These are phyloP conservation scores for Mus caroli DNA, from an alignment of 2,797 vertebrate genomes.

Conservation along the genomic window DNA sequence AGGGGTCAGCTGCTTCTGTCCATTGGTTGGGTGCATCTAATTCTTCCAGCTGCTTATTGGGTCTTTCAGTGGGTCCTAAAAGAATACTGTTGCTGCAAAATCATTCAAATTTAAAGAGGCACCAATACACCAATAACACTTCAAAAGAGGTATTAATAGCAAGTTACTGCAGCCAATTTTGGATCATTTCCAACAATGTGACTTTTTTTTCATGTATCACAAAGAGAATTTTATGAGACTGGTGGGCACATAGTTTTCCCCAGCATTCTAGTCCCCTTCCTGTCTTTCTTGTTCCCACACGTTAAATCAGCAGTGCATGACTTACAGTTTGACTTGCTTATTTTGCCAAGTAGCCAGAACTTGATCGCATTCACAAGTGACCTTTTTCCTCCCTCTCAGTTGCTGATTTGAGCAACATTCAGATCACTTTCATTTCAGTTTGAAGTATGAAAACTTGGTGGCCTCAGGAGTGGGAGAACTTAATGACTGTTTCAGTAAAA, in stretches of 20 bases:
- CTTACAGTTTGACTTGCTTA: conserved; percentile 76
- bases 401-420: conserved; percentile 82
- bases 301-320: conserved; percentile 75
- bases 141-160: not conserved
- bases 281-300: conserved; percentile 80
- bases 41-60: no score
- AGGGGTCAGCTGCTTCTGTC: no score
- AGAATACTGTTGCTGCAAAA: conserved; percentile 1
- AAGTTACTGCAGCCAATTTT: conserved; percentile 45
- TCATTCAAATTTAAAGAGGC: conserved; percentile 41
- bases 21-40: no score
- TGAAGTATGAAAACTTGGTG: conserved; percentile 75
- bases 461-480: conserved; percentile 78
- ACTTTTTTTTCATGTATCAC: conserved; percentile 67
- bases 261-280: conserved; percentile 65
- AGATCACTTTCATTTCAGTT: conserved; percentile 74
- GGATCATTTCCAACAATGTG: conserved; percentile 55
- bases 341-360: conserved; percentile 73
- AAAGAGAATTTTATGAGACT: conserved; percentile 77
- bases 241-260: conserved; percentile 64
- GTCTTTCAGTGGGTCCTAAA: not conserved
- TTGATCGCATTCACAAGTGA: conserved; percentile 81
- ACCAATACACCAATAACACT: conserved; percentile 38
- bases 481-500: conserved; percentile 76
- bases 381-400: conserved; percentile 82